A percentile compares a stretch with the other conserved stretches of the same genome.
Conservation (phyloP, 2,888 invertebrate genomes). For the Deilephila elpenor region DNA sequence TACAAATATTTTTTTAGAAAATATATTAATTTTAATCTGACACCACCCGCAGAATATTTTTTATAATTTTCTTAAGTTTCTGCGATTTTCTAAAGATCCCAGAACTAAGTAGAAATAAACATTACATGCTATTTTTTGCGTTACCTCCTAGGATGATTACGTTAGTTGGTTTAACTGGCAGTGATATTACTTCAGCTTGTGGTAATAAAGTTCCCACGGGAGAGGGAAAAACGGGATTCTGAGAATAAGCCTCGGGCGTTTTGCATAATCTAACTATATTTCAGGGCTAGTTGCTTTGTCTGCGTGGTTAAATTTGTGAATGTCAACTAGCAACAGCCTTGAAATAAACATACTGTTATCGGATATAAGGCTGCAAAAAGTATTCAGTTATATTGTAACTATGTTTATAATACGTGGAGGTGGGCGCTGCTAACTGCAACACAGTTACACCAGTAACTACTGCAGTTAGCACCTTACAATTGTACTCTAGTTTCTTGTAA, state of each 20-base stretch:
- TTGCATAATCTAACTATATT: constrained; percentile 12
- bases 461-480: too few species aligned
- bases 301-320: not conserved
- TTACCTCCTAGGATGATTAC: not conserved
- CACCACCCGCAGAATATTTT: too few species aligned
- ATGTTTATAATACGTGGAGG: too few species aligned
- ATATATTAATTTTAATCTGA: too few species aligned
- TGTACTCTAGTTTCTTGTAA: too few species aligned
- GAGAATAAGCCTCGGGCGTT: constrained; percentile 1
- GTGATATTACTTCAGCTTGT: not conserved
- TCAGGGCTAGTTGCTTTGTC: not conserved
- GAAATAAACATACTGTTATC: not conserved
- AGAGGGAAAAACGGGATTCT: constrained; percentile 4
- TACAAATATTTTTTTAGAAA: too few species aligned
- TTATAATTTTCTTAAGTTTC: not conserved
- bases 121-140: not conserved
- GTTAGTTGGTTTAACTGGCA: not conserved
- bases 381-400: not conserved
- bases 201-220: constrained; percentile 19
- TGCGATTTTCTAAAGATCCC: not conserved
- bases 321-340: constrained; percentile 4
- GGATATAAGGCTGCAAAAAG: not conserved
- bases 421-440: too few species aligned
- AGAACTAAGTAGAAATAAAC: too few species aligned
- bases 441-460: too few species aligned